Conservation (phyloP, 2,888 invertebrate species). For the Drepanosiphum platanoidis region DNA sequence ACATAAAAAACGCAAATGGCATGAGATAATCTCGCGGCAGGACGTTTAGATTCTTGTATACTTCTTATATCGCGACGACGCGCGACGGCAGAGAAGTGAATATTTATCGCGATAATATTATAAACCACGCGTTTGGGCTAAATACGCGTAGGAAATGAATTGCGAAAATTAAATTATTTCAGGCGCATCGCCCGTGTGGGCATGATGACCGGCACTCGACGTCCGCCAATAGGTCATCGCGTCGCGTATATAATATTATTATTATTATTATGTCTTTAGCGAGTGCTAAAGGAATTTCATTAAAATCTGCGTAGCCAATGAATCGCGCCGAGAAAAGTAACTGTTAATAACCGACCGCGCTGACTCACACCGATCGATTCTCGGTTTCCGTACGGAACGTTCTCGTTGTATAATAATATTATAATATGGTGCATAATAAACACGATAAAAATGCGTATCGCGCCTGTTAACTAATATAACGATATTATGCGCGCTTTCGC, state of each 20-base stretch:
- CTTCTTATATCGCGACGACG: no score
- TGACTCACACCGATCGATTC: not conserved
- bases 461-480: not conserved
- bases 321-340: constrained; percentile 10
- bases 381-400: not conserved
- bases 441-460: not conserved
- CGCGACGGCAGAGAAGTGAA: no score
- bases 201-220: not conserved
- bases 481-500: not conserved
- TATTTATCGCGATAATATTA: no score
- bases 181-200: not conserved
- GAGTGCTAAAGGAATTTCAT: constrained; percentile 2
- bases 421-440: not conserved
- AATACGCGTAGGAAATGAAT: not conserved
- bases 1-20: no score
- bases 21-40: no score
- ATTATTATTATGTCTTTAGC: not conserved
- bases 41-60: no score
- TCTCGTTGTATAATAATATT: not conserved
- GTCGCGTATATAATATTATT: not conserved
- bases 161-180: not conserved
- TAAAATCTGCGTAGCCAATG: constrained; percentile 28
- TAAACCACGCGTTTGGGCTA: no score
- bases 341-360: constrained; percentile 32
- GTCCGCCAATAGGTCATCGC: not conserved